Percentiles rank a stretch among this genome's conserved stretches.
These are phyloP conservation scores for Heliconius himera DNA, from an alignment of 1,140 invertebrate genomes.

Conservation along the genomic window DNA sequence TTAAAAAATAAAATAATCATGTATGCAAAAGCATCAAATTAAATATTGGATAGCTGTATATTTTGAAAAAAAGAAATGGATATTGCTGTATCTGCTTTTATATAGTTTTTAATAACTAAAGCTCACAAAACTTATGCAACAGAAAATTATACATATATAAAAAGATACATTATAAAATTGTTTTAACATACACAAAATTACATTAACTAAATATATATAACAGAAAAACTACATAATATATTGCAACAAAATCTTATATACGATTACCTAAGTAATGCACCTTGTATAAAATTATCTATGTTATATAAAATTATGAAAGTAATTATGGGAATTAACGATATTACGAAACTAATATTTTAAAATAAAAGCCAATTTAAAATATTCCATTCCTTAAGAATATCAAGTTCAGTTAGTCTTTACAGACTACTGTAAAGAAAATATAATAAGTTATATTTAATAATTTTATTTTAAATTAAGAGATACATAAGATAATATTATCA, in stretches of 20 bases:
- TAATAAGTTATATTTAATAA: no score
- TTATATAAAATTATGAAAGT: background rate
- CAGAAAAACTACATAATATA: conserved; percentile 10
- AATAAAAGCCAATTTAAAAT: background rate
- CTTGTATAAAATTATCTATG: background rate
- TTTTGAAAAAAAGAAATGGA: no score
- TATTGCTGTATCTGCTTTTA: no score
- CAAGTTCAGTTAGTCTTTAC: background rate
- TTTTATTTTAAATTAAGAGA: no score
- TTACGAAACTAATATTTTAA: background rate
- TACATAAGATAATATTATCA: background rate
- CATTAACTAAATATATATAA: background rate
- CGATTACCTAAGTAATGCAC: conserved; percentile 8
- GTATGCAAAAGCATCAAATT: no score
- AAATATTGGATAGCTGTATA: no score
- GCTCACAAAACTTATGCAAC: background rate
- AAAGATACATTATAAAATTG: background rate
- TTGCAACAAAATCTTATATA: conserved; percentile 2
- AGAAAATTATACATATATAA: background rate
- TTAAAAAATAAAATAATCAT: no score
- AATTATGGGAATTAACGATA: background rate
- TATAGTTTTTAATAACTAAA: background rate
- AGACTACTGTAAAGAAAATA: background rate
- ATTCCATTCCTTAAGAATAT: background rate
- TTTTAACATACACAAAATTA: background rate